Evolutionary conservation across 2,797 vertebrate species (phyloP).

Genomic region (Sciaenops ocellatus): DNA sequence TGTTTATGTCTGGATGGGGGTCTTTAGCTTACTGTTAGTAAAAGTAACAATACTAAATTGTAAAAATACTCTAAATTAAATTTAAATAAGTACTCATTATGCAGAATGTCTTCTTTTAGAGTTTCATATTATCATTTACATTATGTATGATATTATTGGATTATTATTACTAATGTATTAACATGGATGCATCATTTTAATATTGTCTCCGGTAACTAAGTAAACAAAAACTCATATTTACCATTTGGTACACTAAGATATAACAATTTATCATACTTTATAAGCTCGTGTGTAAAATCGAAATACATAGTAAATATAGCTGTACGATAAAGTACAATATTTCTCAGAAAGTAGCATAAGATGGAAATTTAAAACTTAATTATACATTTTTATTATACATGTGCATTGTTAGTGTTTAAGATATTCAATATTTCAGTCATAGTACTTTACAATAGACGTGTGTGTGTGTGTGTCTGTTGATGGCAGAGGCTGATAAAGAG

Average conservation of each 20-base stretch:
- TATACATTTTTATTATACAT: neutral
- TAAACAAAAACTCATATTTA: neutral
- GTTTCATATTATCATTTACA: neutral
- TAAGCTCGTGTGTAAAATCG: neutral
- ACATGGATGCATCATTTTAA: neutral
- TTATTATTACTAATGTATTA: neutral
- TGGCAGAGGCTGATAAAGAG: constrained; percentile 1
- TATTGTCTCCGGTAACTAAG: neutral
- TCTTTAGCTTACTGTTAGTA: neutral
- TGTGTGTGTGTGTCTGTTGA: constrained; percentile 7
- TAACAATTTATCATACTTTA: neutral
- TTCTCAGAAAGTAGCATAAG: neutral
- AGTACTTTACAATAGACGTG: constrained; percentile 10
- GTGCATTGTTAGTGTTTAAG: constrained; percentile 6
- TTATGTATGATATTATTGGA: neutral
- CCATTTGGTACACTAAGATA: neutral
- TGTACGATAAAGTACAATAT: neutral
- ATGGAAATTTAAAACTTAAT: neutral
- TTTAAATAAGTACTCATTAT: neutral
- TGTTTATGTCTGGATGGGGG: neutral
- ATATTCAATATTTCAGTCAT: constrained; percentile 3
- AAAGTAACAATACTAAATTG: neutral
- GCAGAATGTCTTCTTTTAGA: neutral
- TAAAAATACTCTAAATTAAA: neutral
- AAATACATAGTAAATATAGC: neutral